Base-by-base conservation (phyloP, 37 sponge, comb jelly and placozoan species). In the Eunapius fragilis region DNA sequence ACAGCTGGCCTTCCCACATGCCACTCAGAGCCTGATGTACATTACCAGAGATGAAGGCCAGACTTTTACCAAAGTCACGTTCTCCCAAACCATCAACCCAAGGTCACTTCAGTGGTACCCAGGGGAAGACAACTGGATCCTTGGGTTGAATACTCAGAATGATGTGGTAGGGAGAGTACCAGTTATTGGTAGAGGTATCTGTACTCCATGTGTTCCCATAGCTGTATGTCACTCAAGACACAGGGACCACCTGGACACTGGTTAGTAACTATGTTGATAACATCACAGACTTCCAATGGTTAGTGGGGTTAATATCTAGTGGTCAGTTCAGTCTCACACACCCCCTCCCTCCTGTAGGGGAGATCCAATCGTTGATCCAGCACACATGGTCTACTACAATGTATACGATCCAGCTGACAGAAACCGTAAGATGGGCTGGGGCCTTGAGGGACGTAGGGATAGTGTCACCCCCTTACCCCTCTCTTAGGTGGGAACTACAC, bases 1-100 rank as follows among this genome's bases (percentile, higher is more conserved):
- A 24, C 83, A 93, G 94, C 0, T 93, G n/a, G 74, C 90, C 22
- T 80, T 93, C 37, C 25, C 84, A 12, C 74, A 87, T 87, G 81
- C 71, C 31, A 25, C 17, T 31, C n/a, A 47, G 22, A 28, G 58
- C 2, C 50, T 0, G n/a, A 73, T 93, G 26, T 93, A 87, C 85
- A 82, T 78, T 69, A 79, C 91, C 22, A 25, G 7, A 13, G 87
- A 93, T 71, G 94, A 93, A 58, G 94, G 94, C 2, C 0, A 19
- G 14, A 75, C 67, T 2, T 93, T 83, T 70, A 80, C 34, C 0
- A 25, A 25, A 30, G 71, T n/a, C 17, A 0, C 69, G 0, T 70
- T 90, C 12, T 71, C 69, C 31, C 78, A 77, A 0, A 88, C 91
- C 30, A 75, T 93, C 7, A 71, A 85, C 30, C 82, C 87, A 22